Evolutionary conservation across 2,888 invertebrate genomes (phyloP).

Genomic region (Acrobasis consociella): DNA sequence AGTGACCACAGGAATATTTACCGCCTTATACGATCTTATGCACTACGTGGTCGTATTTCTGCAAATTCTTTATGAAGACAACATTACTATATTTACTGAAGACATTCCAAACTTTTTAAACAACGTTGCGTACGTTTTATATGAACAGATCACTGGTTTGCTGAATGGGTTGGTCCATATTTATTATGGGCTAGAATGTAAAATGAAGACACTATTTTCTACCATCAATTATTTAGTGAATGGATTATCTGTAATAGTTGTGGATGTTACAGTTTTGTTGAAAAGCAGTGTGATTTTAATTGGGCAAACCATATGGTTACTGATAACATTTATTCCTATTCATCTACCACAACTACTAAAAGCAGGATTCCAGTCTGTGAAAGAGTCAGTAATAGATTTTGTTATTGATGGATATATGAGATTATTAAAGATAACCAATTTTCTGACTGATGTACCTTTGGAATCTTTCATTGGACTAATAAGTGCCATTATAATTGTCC

Average conservation of each 20-base stretch:
- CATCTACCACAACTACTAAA: slow-evolving; percentile 62
- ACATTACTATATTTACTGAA: slow-evolving; percentile 63
- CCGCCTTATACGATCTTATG: slow-evolving; percentile 43
- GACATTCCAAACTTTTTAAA: slow-evolving; percentile 59
- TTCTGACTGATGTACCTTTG: slow-evolving; percentile 74
- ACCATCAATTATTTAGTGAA: slow-evolving; percentile 45
- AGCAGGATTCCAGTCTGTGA: slow-evolving; percentile 45
- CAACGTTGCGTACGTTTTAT: slow-evolving; percentile 39
- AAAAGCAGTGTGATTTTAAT: slow-evolving; percentile 58
- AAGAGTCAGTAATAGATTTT: slow-evolving; percentile 39
- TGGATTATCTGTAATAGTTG: slow-evolving; percentile 44
- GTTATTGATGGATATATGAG: slow-evolving; percentile 59
- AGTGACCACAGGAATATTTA: slow-evolving; percentile 46
- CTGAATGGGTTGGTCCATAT: slow-evolving; percentile 43
- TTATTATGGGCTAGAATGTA: slow-evolving; percentile 39
- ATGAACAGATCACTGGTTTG: slow-evolving; percentile 40
- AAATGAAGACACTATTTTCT: slow-evolving; percentile 39
- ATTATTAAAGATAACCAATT: slow-evolving; percentile 67
- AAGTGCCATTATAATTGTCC: slow-evolving; percentile 61
- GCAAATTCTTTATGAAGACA: slow-evolving; percentile 74
- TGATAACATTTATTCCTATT: slow-evolving; percentile 69
- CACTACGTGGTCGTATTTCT: slow-evolving; percentile 54
- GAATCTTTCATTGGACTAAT: slow-evolving; percentile 71
- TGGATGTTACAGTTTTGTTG: slow-evolving; percentile 54
- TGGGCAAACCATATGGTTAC: slow-evolving; percentile 67